Percentiles rank a stretch among this genome's conserved stretches.
Evolutionary conservation across 2,888 invertebrate genomes (phyloP).

Genomic region (Diplolepis rosae): DNA sequence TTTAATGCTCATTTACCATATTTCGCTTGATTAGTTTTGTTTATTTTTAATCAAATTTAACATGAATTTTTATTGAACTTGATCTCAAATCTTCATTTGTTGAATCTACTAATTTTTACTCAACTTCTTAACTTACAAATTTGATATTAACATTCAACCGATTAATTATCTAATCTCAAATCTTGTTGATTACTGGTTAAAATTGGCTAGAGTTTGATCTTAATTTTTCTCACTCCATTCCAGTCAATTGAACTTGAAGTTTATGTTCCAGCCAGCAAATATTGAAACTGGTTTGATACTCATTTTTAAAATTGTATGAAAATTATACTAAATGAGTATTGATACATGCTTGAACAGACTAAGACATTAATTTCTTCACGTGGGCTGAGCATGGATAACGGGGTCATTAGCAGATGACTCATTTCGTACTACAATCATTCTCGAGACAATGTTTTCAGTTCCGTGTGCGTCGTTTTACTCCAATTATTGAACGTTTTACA

Average conservation of each 20-base stretch:
- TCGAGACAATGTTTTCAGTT: constrained; percentile 27
- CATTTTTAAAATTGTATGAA: background rate
- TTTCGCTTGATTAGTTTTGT: background rate
- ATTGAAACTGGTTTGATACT: no score
- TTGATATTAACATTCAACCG: no score
- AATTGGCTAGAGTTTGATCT: no score
- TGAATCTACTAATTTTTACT: no score
- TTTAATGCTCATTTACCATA: background rate
- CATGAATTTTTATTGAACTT: no score
- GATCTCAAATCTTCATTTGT: no score
- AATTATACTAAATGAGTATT: constrained; percentile 13
- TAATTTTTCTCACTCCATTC: no score
- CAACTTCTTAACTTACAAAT: no score
- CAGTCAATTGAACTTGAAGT: no score
- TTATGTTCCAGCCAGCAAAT: no score
- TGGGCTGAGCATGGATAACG: constrained; percentile 6
- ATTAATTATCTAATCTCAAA: no score
- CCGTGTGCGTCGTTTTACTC: constrained; percentile 52
- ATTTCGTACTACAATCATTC: constrained; percentile 42
- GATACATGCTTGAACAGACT: constrained; percentile 14
- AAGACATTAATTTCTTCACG: constrained; percentile 2
- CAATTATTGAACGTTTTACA: constrained; percentile 60
- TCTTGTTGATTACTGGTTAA: no score
- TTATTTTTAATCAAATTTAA: background rate
- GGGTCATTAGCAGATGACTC: constrained; percentile 55